A percentile compares a stretch with the other conserved stretches of the same genome.
phyloP scores from a whole-genome alignment of 2,113 vertebrate genomes.

The Protobothrops flavoviridis region DNA sequence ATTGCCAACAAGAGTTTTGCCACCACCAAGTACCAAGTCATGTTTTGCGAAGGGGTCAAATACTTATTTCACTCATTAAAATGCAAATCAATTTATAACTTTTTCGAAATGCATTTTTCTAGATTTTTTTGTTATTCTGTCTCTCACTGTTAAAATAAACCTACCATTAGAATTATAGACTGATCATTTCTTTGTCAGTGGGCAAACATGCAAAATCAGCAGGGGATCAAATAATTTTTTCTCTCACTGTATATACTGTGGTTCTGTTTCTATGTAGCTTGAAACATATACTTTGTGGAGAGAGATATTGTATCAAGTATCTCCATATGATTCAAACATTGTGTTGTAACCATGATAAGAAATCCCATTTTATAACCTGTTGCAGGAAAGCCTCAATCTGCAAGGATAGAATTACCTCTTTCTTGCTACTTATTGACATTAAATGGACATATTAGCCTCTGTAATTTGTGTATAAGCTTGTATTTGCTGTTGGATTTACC shows the following conservation, averaged over 20 bases:
- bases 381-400: background rate
- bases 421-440: background rate
- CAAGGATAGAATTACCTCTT: background rate
- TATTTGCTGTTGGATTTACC: background rate
- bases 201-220: no score
- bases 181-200: no score
- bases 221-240: no score
- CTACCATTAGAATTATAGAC: no score
- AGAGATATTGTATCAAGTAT: background rate
- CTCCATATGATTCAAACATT: background rate
- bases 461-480: background rate
- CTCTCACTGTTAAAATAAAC: no score
- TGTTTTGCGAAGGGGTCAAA: no score
- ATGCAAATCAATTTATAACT: no score
- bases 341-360: background rate
- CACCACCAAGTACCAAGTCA: no score
- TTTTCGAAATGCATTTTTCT: no score
- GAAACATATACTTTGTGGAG: background rate
- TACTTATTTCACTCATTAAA: no score
- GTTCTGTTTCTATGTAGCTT: background rate
- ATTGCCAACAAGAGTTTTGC: no score
- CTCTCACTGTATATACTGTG: background rate
- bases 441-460: background rate
- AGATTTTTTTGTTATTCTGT: no score
- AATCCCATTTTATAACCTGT: background rate